These are phyloP conservation scores for Heliocidaris tuberculata DNA, from an alignment of 35 echinoderm and acorn worm genomes.

Conservation along the genomic window DNA sequence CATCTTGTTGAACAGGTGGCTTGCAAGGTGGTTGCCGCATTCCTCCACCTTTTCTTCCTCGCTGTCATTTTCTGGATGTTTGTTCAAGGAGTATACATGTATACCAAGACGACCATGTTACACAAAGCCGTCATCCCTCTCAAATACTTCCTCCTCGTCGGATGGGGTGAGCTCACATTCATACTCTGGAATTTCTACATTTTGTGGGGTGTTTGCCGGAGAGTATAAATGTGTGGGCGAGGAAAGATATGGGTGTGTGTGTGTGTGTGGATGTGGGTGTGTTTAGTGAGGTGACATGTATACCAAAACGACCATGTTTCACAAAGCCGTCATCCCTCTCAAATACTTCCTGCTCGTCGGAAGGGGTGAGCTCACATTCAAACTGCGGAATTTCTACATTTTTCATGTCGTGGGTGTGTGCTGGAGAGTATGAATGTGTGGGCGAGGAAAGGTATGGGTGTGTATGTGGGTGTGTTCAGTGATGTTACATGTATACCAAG, in stretches of 20 bases:
- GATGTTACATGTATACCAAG: too few relatives aligned
- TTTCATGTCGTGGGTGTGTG: too few relatives aligned
- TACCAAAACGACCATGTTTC: background rate
- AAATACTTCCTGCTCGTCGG: slow-evolving; percentile 7
- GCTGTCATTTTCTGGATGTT: slow-evolving; percentile 33
- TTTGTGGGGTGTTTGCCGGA: too few relatives aligned
- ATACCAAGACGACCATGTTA: slow-evolving; percentile 10
- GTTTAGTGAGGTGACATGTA: background rate
- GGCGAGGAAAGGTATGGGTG: too few relatives aligned
- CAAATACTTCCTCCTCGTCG: slow-evolving; percentile 1
- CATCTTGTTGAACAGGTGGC: slow-evolving; percentile 4
- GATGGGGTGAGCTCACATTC: slow-evolving; percentile 25
- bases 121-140: background rate
- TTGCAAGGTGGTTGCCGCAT: background rate
- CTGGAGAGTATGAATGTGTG: too few relatives aligned
- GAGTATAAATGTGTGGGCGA: too few relatives aligned
- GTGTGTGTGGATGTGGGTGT: too few relatives aligned
- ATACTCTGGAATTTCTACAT: too few relatives aligned
- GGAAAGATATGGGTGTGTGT: too few relatives aligned
- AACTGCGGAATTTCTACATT: too few relatives aligned
- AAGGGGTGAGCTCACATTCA: slow-evolving; percentile 8
- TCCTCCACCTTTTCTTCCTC: slow-evolving; percentile 37
- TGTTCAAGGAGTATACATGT: slow-evolving; percentile 15
- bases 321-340: background rate
- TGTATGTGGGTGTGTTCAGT: too few relatives aligned